Evolutionary conservation across 2,888 invertebrate genomes (phyloP).

Genomic region (Automeris io): DNA sequence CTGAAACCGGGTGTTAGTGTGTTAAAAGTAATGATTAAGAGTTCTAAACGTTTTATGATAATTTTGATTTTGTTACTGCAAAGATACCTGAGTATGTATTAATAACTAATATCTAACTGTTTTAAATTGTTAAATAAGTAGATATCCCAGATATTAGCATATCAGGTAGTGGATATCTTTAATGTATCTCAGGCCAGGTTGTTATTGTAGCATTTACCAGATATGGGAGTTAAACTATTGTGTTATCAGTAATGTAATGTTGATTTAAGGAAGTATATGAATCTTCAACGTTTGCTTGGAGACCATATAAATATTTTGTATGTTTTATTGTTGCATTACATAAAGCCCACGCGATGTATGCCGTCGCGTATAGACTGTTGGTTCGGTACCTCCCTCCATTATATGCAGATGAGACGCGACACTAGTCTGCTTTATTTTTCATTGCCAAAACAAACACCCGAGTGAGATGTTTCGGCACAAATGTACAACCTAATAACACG

Average conservation of each 20-base stretch:
- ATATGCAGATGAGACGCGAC: constrained; percentile 66
- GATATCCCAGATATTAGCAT: no score
- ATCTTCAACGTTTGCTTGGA: constrained; percentile 1
- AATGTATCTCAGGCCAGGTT: no score
- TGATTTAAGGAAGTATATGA: neutral
- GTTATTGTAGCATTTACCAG: no score
- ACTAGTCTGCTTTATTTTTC: constrained; percentile 26
- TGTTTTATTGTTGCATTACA: constrained; percentile 26
- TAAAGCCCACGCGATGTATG: constrained; percentile 48
- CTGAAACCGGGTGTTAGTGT: no score
- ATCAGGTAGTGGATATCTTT: no score
- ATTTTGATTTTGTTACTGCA: no score
- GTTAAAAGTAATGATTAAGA: no score
- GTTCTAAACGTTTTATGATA: no score
- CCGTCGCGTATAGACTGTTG: constrained; percentile 37
- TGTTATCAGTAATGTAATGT: neutral
- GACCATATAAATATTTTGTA: constrained; percentile 7
- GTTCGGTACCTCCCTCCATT: constrained; percentile 54
- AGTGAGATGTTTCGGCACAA: constrained; percentile 26
- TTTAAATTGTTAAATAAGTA: no score
- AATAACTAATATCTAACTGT: no score
- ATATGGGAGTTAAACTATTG: no score
- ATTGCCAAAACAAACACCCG: constrained; percentile 20
- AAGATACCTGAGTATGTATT: no score
- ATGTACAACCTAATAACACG: neutral